Evolutionary conservation across 1,140 invertebrate genomes (phyloP), one percentile per base, ranked within the genome.

Genomic region (Rhynchophorus ferrugineus): DNA sequence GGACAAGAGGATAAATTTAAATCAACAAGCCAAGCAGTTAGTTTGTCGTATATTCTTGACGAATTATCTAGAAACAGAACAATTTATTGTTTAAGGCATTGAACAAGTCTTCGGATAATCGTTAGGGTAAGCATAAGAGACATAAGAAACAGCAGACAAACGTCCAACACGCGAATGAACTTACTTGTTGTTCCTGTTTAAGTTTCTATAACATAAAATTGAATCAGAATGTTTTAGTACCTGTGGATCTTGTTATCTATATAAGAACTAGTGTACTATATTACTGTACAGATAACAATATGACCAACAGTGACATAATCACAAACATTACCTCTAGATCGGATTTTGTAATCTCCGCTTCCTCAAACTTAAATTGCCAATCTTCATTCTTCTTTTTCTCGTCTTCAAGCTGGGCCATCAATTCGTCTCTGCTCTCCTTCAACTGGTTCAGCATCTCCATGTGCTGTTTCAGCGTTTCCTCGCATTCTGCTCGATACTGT

Each of bases 351-450:
- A 91, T 81, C 20, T 78, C 84, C 61, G 91, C 89, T 70, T 96
- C 93, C 74, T 96, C 92, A 54, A 91, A 83, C 33, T 86, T 80
- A 66, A 96, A 96, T 64, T 91, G 81, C 38, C 95, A 73, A 70
- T 97, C 94, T 75, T 98, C 93, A 8, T 86, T 79, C 71, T 90
- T 92, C 62, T 87, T 83, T 63, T 78, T 83, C 61, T 93, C 89
- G 59, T 94, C 89, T 56, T 92, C 88, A 56, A 95, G 65, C 58
- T 86, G 82, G 35, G 76, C 72, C 38, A 73, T 67, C 16, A 94
- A 67, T 18, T 78, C 75, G 49, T 76, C 75, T 57, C 82, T 81
- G 53, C 90, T 84, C 3, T 74, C 69, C 59, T 85, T 79, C 6
- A 86, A 65, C 57, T 79, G 69, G 9, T 69, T 53, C 5, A 82